Evolutionary conservation across 1,140 invertebrate genomes (phyloP), one percentile per base, ranked within the genome.

Genomic region (Carposina sasakii): DNA sequence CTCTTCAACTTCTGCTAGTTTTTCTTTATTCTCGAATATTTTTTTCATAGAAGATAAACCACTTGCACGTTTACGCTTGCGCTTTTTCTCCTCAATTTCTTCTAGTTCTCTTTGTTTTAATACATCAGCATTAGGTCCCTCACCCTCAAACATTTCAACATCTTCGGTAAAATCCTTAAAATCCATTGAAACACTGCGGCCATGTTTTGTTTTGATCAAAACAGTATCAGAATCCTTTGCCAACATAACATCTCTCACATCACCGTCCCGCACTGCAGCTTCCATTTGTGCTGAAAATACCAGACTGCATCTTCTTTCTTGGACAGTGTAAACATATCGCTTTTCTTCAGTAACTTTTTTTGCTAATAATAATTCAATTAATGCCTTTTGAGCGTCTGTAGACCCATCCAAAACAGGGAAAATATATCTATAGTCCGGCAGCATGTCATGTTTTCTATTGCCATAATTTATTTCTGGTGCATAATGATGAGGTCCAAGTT

Each of bases 11-110:
- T 91, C 91, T 52, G 90, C 89, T 17, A 89, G 85, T 44, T 79
- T 87, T 66, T 93, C 91, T 66, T 93, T 93, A 20, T 91, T 91
- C 81, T 94, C 92, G 71, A 94, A 94, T 48, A 93, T 90, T 74
- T 90, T 91, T 49, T 91, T 92, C 44, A 89, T 86, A 31, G 86
- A 86, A 54, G 87, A 90, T 54, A 88, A 76, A 63, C 87, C 78
- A 77, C 68, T 69, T 75, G 85, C 74, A 60, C 81, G 74, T 87
- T 85, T 87, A 62, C 84, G 82, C 65, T 87, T 91, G 69, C 87
- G 90, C 76, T 87, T 92, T 63, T 76, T 89, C 58, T 83, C 84
- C 57, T 86, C 88, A 24, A 74, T 75, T 74, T 87, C 88, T 57
- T 86, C 78, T 19, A 76, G 87, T 73, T 92, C 88, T 8, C 89